Evolutionary conservation across 2,113 vertebrate genomes (phyloP), one percentile per base, ranked within the genome.

Genomic region (Gopherus flavomarginatus): DNA sequence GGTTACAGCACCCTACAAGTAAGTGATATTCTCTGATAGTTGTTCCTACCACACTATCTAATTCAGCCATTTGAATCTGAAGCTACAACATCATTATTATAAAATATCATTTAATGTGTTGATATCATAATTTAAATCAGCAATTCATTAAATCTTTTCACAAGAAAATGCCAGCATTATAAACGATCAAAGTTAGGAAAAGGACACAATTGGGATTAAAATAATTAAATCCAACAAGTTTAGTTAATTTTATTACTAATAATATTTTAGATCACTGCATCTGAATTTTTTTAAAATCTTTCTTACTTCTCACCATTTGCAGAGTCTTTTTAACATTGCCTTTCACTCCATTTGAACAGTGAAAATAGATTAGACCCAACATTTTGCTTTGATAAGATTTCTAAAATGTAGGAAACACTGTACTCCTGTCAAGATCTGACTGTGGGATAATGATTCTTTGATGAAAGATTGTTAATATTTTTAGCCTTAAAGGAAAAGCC

Each of bases 241-340:
- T 52, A 88, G 56, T 35, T 49, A 92, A 53, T 29, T 86, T 86
- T 91, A 26, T 83, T 42, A 47, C 31, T 42, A 44, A 11, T 49
- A 11, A 29, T 2, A 42, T 87, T 90, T 93, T 69, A 75, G 77
- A 87, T 86, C 13, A 7, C 85, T 91, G 44, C 49, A 90, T 38
- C 72, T 90, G 62, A 92, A 94, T 94, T 84, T 53, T 47, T 3
- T 90, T 38, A 31, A 90, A 56, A 91, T 94, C 21, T 82, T 47
- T 38, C 94, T 75, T 87, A 52, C 57, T 88, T 78, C 77, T 87
- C 65, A 54, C 31, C 6, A 88, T 29, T 95, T 1, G 0, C 79
- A 75, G 81, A 49, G n/a, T 90, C 19, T 88, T 31, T 72, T 83
- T 89, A 89, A 86, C 50, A 35, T 44, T 88, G 88, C 2, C 0